A percentile compares a stretch with the other conserved stretches of the same genome.
Conservation (phyloP, 2,888 invertebrate genomes). For the Napeogenes inachia region DNA sequence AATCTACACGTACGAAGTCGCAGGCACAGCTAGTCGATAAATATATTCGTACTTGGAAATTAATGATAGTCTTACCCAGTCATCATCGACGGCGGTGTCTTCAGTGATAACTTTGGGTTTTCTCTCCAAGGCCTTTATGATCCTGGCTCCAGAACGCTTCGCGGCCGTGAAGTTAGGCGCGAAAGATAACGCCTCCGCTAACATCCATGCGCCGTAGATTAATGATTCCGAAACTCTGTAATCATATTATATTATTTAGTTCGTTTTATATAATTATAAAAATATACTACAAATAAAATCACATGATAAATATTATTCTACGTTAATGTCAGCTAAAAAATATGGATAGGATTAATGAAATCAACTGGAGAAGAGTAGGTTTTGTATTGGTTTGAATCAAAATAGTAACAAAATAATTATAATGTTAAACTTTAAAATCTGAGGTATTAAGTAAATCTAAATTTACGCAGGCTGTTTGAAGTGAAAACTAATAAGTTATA, state of each 20-base stretch:
- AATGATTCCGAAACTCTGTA: slow-evolving; percentile 84
- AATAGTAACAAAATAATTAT: too few relatives aligned
- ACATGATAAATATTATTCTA: too few relatives aligned
- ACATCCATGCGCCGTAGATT: slow-evolving; percentile 88
- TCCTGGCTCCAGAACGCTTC: slow-evolving; percentile 81
- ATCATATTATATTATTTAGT: neutral
- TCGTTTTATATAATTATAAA: too few relatives aligned
- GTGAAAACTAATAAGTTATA: neutral
- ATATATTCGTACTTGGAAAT: neutral
- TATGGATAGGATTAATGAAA: too few relatives aligned
- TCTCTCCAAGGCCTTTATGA: slow-evolving; percentile 73
- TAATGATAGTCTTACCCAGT: slow-evolving; percentile 49
- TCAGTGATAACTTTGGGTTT: slow-evolving; percentile 60
- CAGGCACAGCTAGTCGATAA: too few relatives aligned
- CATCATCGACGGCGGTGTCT: slow-evolving; percentile 39
- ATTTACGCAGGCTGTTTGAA: neutral
- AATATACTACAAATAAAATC: too few relatives aligned
- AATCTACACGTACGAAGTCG: too few relatives aligned
- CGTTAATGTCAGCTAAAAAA: too few relatives aligned
- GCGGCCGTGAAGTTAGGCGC: slow-evolving; percentile 86
- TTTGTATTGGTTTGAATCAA: too few relatives aligned
- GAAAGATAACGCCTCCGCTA: slow-evolving; percentile 86
- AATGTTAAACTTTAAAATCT: too few relatives aligned
- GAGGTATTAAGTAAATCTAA: too few relatives aligned
- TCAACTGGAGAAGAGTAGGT: too few relatives aligned